Evolutionary conservation across 2,888 invertebrate species (phyloP).

Genomic region (Chamaedrilus cognettii): DNA sequence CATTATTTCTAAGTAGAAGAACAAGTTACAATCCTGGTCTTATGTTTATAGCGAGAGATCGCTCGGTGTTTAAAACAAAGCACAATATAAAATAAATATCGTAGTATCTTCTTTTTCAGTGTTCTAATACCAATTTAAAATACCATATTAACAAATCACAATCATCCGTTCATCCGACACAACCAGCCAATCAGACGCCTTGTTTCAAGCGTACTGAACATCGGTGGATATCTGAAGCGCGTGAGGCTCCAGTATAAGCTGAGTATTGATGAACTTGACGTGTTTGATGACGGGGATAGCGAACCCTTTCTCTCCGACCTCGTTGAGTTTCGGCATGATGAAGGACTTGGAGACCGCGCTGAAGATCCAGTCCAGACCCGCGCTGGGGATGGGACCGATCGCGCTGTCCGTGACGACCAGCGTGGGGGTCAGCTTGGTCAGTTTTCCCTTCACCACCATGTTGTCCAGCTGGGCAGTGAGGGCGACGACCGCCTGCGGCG

Average conservation of each 20-base stretch:
- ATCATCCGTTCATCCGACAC: no score
- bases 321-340: constrained; percentile 5
- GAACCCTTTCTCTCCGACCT: constrained; percentile 6
- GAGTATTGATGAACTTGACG: constrained; percentile 5
- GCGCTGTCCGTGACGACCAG: constrained; percentile 4
- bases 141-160: no score
- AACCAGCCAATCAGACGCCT: no score
- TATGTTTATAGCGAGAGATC: no score
- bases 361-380: background rate
- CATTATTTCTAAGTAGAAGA: no score
- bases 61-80: no score
- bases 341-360: constrained; percentile 6
- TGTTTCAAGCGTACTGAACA: no score
- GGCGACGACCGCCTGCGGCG: no score
- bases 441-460: constrained; percentile 6
- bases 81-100: no score
- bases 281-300: constrained; percentile 4
- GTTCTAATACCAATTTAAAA: no score
- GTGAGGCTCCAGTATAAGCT: background rate
- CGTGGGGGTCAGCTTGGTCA: background rate
- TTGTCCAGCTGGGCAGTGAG: background rate
- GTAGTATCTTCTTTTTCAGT: no score
- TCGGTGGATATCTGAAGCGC: constrained; percentile 3
- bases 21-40: no score
- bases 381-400: background rate